Evolutionary conservation across 2,797 vertebrate species (phyloP).

Genomic region (Tadarida brasiliensis): DNA sequence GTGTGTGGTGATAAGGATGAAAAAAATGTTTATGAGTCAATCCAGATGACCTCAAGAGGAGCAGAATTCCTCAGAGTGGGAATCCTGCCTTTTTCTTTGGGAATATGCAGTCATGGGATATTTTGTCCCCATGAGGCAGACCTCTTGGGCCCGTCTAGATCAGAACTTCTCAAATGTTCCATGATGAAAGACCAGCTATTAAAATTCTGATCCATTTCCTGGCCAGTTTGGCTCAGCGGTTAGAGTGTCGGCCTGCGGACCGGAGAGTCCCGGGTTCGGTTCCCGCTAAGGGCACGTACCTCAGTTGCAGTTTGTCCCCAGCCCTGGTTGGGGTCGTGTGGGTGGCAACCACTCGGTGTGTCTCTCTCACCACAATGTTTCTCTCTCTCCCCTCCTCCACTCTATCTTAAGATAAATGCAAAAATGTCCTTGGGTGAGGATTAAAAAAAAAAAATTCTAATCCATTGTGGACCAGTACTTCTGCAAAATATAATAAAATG

Average conservation of each 20-base stretch:
- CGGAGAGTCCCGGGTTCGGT: no score
- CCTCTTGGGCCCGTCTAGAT: neutral
- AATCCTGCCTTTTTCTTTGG: constrained; percentile 18
- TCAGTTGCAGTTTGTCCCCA: no score
- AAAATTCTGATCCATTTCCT: constrained; percentile 20
- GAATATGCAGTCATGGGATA: neutral
- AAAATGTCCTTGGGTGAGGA: no score
- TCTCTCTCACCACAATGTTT: no score
- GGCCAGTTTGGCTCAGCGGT: no score
- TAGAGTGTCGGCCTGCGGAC: no score
- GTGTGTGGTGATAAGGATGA: neutral
- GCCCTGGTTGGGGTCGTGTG: no score
- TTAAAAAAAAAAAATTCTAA: constrained; percentile 45
- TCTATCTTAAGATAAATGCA: no score
- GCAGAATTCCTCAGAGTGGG: neutral
- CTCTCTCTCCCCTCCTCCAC: no score
- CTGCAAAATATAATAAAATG: constrained; percentile 14
- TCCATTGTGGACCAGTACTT: neutral
- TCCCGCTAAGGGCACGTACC: no score
- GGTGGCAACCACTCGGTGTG: no score
- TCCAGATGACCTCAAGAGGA: neutral
- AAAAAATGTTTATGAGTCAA: constrained; percentile 17
- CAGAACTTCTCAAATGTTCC: neutral
- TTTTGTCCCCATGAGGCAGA: constrained; percentile 23
- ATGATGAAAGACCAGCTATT: neutral